A percentile compares a stretch with the other conserved stretches of the same genome.
Evolutionary conservation across 2,888 invertebrate species (phyloP).

Genomic region (Teleiodes luculella): DNA sequence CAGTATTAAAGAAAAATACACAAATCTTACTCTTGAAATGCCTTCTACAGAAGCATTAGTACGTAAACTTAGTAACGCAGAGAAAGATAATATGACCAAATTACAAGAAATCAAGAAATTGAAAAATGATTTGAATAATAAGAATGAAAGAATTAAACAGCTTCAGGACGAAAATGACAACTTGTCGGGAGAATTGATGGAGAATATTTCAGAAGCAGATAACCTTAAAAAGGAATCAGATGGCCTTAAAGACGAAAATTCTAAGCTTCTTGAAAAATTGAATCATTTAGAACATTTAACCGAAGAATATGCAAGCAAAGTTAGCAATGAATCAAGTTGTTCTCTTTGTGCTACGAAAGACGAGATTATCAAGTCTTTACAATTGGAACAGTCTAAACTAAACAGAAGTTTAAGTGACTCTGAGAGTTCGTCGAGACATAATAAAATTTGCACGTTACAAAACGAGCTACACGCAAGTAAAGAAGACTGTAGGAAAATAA

Average conservation of each 20-base stretch:
- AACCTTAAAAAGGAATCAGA: conserved; percentile 59
- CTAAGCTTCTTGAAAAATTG: conserved; percentile 37
- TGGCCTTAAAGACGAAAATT: conserved; percentile 38
- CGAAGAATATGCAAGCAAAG: conserved; percentile 23
- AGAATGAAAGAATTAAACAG: conserved; percentile 41
- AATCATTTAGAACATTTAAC: conserved; percentile 31
- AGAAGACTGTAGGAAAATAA: conserved; percentile 65
- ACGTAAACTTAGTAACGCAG: conserved; percentile 44
- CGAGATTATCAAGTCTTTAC: conserved; percentile 32
- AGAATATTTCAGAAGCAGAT: conserved; percentile 76
- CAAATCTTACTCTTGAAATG: conserved; percentile 45
- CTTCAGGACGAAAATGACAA: conserved; percentile 75
- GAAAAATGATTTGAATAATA: conserved; percentile 33
- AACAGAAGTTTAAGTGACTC: conserved; percentile 62
- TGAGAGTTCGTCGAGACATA: conserved; percentile 54
- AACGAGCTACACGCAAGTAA: conserved; percentile 61
- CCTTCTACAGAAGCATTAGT: conserved; percentile 45
- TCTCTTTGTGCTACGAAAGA: conserved; percentile 41
- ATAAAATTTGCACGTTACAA: conserved; percentile 64
- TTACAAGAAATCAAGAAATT: conserved; percentile 42
- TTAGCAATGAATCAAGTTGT: conserved; percentile 27
- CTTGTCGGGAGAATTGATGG: conserved; percentile 78
- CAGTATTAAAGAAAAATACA: conserved; percentile 48
- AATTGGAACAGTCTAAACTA: conserved; percentile 40
- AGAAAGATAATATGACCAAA: conserved; percentile 46